Conservation (phyloP, 2,888 invertebrate species). For the Macaria notata region DNA sequence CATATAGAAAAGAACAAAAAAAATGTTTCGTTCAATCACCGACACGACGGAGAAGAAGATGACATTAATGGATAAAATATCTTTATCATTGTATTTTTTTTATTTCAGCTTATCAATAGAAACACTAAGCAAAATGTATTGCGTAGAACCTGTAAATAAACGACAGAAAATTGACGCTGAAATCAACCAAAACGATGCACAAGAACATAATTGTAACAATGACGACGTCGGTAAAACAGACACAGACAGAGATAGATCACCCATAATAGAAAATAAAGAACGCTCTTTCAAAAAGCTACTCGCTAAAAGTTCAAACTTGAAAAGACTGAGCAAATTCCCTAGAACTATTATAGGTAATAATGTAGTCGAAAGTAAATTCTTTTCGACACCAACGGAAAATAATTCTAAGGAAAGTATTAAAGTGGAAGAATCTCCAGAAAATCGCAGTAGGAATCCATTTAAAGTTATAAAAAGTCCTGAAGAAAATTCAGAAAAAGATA, state of each 20-base stretch:
- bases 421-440: slow-evolving; percentile 52
- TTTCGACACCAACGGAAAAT: slow-evolving; percentile 42
- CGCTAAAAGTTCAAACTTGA: slow-evolving; percentile 58
- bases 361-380: slow-evolving; percentile 84
- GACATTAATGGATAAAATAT: too few relatives aligned
- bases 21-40: too few relatives aligned
- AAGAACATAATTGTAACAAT: slow-evolving; percentile 41
- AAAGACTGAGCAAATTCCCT: slow-evolving; percentile 77
- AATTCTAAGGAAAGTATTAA: slow-evolving; percentile 40
- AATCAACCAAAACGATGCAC: slow-evolving; percentile 32
- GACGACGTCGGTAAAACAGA: slow-evolving; percentile 37
- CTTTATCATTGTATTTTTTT: slow-evolving; percentile 1
- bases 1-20: too few relatives aligned
- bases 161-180: slow-evolving; percentile 49
- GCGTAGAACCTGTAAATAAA: slow-evolving; percentile 59
- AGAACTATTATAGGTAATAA: slow-evolving; percentile 66
- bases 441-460: slow-evolving; percentile 44
- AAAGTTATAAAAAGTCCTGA: slow-evolving; percentile 22
- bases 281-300: slow-evolving; percentile 62
- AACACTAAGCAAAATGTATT: slow-evolving; percentile 70
- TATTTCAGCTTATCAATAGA: slow-evolving; percentile 70
- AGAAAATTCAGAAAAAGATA: slow-evolving; percentile 10
- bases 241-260: slow-evolving; percentile 55
- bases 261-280: slow-evolving; percentile 70
- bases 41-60: too few relatives aligned